Percentiles rank a stretch among this genome's conserved stretches.
phyloP scores from a whole-genome alignment of 2,113 vertebrate genomes.

The Myodes glareolus region DNA sequence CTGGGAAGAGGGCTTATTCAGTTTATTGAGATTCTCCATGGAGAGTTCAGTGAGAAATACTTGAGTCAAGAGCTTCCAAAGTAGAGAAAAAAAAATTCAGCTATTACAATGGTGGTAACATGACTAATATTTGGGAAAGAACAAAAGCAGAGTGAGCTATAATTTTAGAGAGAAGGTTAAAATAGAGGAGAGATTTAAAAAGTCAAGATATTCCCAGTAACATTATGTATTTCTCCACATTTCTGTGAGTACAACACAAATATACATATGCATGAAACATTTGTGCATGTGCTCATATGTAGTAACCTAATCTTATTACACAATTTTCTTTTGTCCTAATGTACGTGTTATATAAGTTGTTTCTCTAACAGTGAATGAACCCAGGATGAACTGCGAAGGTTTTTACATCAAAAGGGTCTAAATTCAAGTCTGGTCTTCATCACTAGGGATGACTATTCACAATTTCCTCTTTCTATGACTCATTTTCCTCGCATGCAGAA shows the following conservation, averaged over 20 bases:
- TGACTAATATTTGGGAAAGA: not conserved
- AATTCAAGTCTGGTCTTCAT: not conserved
- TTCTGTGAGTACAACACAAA: not conserved
- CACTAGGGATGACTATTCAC: not conserved
- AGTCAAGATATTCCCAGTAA: not conserved
- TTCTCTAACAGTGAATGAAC: not conserved
- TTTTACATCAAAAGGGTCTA: not conserved
- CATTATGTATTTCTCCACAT: not conserved
- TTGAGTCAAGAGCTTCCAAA: not conserved
- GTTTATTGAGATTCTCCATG: not conserved
- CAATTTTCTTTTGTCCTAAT: not conserved
- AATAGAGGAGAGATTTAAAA: not conserved
- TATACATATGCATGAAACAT: not conserved
- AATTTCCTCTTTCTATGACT: not conserved
- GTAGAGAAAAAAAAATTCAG: not conserved
- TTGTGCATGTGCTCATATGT: not conserved
- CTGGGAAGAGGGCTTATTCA: not conserved
- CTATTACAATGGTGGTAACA: accelerated
- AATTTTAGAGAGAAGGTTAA: not conserved
- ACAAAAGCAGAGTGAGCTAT: not conserved
- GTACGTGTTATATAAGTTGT: not conserved
- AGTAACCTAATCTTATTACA: not conserved
- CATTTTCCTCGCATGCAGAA: not conserved
- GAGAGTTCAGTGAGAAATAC: not conserved
- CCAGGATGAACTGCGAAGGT: not conserved